Evolutionary conservation across 2,888 invertebrate species (phyloP).

Genomic region (Thelaira solivaga): DNA sequence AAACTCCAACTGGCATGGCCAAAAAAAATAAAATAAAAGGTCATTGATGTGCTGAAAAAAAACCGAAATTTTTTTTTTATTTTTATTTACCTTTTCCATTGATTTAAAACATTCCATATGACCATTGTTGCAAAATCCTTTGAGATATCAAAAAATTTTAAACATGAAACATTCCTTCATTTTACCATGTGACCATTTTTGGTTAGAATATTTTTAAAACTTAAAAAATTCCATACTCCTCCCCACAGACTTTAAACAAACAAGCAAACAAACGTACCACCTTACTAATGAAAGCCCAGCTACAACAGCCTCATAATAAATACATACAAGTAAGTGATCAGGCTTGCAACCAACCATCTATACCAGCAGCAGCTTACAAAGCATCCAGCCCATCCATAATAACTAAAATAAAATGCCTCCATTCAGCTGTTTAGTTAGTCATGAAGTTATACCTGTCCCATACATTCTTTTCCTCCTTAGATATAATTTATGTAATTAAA

Average conservation of each 20-base stretch:
- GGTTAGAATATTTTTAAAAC: conserved; percentile 59
- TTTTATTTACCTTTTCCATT: conserved; percentile 9
- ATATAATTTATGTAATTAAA: conserved; percentile 63
- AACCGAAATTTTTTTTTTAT: background rate
- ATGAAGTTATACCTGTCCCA: conserved; percentile 28
- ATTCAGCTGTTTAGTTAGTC: conserved; percentile 29
- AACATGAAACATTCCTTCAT: conserved; percentile 59
- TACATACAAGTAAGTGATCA: background rate
- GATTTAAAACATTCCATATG: conserved; percentile 54
- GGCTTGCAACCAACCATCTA: background rate
- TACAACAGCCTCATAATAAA: too few relatives aligned
- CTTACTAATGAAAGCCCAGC: background rate
- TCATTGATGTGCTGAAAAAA: conserved; percentile 21
- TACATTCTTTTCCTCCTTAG: conserved; percentile 56
- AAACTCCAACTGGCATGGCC: too few relatives aligned
- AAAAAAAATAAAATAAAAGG: conserved; percentile 1
- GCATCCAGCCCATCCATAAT: background rate
- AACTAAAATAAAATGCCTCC: background rate
- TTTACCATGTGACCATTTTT: conserved; percentile 62
- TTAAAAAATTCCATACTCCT: conserved; percentile 60
- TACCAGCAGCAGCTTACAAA: background rate
- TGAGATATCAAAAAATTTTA: conserved; percentile 59
- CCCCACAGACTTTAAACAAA: conserved; percentile 54
- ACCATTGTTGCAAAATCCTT: conserved; percentile 63
- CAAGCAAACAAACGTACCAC: conserved; percentile 13